Percentiles rank a stretch among this genome's conserved stretches.
Evolutionary conservation across 1,140 invertebrate genomes (phyloP).

Genomic region (Apis dorsata): DNA sequence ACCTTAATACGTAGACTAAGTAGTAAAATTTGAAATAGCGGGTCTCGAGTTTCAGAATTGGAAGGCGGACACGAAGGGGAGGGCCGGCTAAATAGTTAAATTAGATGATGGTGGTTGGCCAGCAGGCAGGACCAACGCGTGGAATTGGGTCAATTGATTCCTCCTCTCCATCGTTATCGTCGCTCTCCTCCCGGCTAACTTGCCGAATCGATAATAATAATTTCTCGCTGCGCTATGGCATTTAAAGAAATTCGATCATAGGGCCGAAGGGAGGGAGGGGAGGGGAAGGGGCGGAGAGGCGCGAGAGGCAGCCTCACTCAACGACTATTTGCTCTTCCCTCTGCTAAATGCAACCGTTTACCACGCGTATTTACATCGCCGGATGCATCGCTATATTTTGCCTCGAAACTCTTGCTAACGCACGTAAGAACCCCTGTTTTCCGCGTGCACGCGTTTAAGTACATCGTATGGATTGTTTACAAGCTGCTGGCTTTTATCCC

Average conservation of each 20-base stretch:
- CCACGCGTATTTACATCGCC: neutral
- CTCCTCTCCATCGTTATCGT: slow-evolving; percentile 57
- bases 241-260: neutral
- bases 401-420: neutral
- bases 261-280: too few species aligned
- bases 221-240: neutral
- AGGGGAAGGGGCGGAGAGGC: too few species aligned
- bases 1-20: too few species aligned
- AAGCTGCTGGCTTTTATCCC: slow-evolving; percentile 7
- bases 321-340: neutral
- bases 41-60: neutral
- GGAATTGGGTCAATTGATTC: slow-evolving; percentile 74
- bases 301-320: neutral
- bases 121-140: slow-evolving; percentile 54
- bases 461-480: neutral
- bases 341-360: neutral
- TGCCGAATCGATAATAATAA: slow-evolving; percentile 27
- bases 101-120: slow-evolving; percentile 68
- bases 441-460: neutral
- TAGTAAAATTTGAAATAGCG: too few species aligned
- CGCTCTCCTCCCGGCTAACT: slow-evolving; percentile 40
- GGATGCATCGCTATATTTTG: neutral
- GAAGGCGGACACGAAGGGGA: slow-evolving; percentile 21
- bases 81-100: slow-evolving; percentile 73
- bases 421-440: neutral